A percentile compares a stretch with the other conserved stretches of the same genome.
Evolutionary conservation across 2,888 invertebrate species (phyloP).

Genomic region (Lacanobia oleracea): DNA sequence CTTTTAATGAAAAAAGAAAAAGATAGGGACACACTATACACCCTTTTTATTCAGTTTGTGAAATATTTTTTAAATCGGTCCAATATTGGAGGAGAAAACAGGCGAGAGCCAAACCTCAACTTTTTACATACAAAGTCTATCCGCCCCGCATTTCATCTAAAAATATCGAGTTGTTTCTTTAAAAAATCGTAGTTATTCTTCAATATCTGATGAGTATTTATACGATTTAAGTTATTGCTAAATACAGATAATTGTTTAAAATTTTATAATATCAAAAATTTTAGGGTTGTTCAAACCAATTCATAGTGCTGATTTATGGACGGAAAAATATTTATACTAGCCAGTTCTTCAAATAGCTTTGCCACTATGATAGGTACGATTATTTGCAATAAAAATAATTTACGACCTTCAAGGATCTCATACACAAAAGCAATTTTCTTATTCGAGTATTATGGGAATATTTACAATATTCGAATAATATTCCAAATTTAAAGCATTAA

Average conservation of each 20-base stretch:
- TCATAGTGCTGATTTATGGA: neutral
- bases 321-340: neutral
- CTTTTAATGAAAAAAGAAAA: too few species aligned
- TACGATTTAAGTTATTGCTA: neutral
- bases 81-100: too few species aligned
- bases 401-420: neutral
- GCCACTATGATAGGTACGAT: too few species aligned
- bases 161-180: neutral
- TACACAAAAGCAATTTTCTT: conserved; percentile 9
- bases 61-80: too few species aligned
- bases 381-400: neutral
- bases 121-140: too few species aligned
- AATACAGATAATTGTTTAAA: neutral
- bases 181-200: too few species aligned
- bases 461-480: neutral
- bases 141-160: neutral
- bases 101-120: too few species aligned
- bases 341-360: neutral
- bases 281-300: neutral
- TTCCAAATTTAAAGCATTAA: neutral
- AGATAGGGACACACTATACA: too few species aligned
- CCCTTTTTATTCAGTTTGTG: too few species aligned
- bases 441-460: neutral
- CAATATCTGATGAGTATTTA: neutral
- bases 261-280: neutral